Evolutionary conservation across 2,797 vertebrate species (phyloP).

Genomic region (Phrynocephalus guinanensis): DNA sequence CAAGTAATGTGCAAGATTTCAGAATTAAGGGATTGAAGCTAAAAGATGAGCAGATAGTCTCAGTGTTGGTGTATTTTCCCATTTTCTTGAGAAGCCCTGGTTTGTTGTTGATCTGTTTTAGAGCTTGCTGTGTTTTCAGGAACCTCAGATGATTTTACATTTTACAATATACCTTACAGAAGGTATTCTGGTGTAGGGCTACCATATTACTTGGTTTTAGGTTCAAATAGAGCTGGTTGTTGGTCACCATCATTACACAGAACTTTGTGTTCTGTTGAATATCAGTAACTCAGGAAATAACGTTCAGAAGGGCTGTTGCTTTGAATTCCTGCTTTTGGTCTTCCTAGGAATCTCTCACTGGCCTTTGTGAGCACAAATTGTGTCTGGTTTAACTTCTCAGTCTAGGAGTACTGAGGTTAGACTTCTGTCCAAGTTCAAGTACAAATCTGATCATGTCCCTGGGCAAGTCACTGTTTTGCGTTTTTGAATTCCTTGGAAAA

Average conservation of each 20-base stretch:
- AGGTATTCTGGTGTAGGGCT: not conserved
- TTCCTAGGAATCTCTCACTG: not conserved
- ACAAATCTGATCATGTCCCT: not conserved
- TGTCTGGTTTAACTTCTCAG: too few species aligned
- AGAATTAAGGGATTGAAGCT: not conserved
- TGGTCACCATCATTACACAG: not conserved
- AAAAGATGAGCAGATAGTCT: not conserved
- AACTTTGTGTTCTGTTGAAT: not conserved
- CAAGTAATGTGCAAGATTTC: not conserved
- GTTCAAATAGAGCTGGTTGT: not conserved
- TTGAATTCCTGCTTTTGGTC: not conserved
- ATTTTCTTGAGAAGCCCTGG: not conserved
- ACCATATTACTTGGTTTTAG: not conserved
- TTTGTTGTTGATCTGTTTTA: not conserved
- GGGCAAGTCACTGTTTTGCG: not conserved
- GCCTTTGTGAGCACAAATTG: too few species aligned
- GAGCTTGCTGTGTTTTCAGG: not conserved
- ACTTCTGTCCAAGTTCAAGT: not conserved
- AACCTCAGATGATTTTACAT: not conserved
- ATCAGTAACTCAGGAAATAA: not conserved
- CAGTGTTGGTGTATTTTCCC: not conserved
- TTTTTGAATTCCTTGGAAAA: not conserved
- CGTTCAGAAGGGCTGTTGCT: not conserved
- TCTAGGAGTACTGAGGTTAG: not conserved
- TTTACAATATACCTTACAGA: not conserved